Conservation (phyloP, 2,113 vertebrate genomes). For the Ictalurus furcatus region DNA sequence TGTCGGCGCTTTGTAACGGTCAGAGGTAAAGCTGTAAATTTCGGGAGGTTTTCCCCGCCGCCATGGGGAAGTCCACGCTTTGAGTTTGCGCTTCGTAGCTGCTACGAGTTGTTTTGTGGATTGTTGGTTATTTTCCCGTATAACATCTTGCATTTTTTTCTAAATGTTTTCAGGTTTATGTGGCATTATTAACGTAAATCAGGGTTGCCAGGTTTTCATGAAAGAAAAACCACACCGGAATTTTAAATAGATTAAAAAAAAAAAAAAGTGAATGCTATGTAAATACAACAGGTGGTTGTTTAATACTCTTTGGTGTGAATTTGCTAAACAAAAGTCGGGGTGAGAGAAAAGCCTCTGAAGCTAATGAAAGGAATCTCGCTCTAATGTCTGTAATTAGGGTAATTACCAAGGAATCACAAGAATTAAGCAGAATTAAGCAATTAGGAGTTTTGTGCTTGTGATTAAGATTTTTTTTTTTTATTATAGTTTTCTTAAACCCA, state of each 20-base stretch:
- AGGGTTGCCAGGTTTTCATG: background rate
- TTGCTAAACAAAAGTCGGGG: background rate
- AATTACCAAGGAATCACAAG: constrained; percentile 19
- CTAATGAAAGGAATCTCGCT: constrained; percentile 10
- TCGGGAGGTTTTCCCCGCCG: too few species aligned
- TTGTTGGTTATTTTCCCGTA: too few species aligned
- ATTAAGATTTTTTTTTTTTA: background rate
- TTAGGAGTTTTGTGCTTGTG: background rate
- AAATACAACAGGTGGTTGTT: background rate
- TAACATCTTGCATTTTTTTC: too few species aligned
- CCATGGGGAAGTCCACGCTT: background rate
- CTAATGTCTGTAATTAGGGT: constrained; percentile 32
- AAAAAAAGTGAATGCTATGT: background rate
- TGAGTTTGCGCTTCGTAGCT: background rate
- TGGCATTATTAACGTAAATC: background rate
- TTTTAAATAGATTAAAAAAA: too few species aligned
- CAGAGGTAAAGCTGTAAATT: background rate
- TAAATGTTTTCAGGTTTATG: too few species aligned
- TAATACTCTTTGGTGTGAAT: background rate
- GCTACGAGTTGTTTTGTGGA: too few species aligned
- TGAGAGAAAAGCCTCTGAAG: background rate
- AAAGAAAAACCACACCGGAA: background rate
- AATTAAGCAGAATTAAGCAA: background rate
- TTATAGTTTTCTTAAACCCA: background rate
- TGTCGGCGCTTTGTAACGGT: background rate